Base-by-base conservation (phyloP, 2,888 invertebrate species). In the Pristionchus maxplancki region DNA sequence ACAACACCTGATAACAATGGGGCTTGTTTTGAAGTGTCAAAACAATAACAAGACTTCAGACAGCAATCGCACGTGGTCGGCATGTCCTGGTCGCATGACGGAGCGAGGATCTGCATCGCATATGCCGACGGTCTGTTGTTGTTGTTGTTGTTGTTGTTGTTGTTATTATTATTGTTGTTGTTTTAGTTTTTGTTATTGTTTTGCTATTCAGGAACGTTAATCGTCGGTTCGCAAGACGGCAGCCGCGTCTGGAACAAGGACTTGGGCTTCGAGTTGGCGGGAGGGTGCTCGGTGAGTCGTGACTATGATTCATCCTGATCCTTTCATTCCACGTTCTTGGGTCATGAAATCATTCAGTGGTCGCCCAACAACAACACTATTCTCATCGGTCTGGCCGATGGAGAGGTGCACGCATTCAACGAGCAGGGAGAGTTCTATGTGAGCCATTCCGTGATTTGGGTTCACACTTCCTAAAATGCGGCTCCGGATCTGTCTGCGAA, bases 231-330 rank as follows among this genome's bases (percentile, higher is more conserved):
- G 15, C 98, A 98, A 0, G 99, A 99, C 95, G 99, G 99, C 0
- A 98, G 98, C 94, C 96, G 99, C 90, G 97, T 99, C 58, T 99
- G 99, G 98, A 98, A 98, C 6, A 99, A 98, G 95, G 99, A 99
- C 94, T 96, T 99, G 37, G 98, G 98, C 95, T 97, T 97, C 28
- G 87, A 88, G n/a, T 64, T 94, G 84, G 90, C 91, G 5, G 86
- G 88, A 40, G 88, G 88, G 2, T 78, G 78, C 31, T 15, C 78
- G 24, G 88, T 88, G 11, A 13, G 86, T 48, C n/a, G n/a, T n/a
- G n/a, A n/a, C n/a, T n/a, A n/a, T n/a, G n/a, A n/a, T n/a, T n/a
- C n/a, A n/a, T n/a, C n/a, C n/a, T n/a, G n/a, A n/a, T n/a, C n/a
- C n/a, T n/a, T n/a, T n/a, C n/a, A n/a, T n/a, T n/a, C n/a, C n/a